These are phyloP conservation scores for Crocidura indochinensis DNA, from an alignment of 2,797 vertebrate species.

Conservation along the genomic window DNA sequence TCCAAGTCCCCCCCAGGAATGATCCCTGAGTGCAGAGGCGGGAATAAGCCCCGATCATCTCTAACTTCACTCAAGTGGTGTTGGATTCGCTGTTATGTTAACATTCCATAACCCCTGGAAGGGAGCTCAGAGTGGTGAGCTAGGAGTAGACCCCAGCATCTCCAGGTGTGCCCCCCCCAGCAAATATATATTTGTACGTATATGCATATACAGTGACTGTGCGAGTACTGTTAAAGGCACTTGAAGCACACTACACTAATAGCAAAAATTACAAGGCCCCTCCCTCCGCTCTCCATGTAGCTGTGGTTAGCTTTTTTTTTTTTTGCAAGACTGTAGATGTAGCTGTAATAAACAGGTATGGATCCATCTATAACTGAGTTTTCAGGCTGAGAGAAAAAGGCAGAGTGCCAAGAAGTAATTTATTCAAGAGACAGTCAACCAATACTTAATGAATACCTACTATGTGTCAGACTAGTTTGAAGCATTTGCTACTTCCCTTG, in stretches of 20 bases:
- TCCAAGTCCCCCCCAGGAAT: too few relatives aligned
- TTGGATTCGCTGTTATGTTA: too few relatives aligned
- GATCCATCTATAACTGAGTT: neutral
- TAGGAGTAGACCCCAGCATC: neutral
- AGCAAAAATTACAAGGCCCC: conserved; percentile 12
- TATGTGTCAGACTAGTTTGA: neutral
- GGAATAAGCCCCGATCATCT: too few relatives aligned
- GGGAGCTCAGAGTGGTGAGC: too few relatives aligned
- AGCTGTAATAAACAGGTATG: conserved; percentile 12
- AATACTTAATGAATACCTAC: neutral
- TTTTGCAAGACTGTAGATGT: conserved; percentile 19
- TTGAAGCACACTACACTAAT: conserved; percentile 16
- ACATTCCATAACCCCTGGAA: too few relatives aligned
- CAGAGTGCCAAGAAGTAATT: neutral
- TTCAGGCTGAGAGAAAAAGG: conserved; percentile 32
- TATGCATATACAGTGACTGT: neutral
- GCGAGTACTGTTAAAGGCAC: neutral
- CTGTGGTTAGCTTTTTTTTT: neutral
- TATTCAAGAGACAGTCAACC: conserved; percentile 13
- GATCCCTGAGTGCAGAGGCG: too few relatives aligned
- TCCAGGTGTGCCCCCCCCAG: too few relatives aligned
- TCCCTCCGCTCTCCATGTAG: neutral
- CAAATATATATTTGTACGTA: too few relatives aligned
- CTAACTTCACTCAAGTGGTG: too few relatives aligned
- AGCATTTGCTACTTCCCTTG: neutral